Conservation (phyloP, 2,797 vertebrate genomes). For the Helarctos malayanus region DNA sequence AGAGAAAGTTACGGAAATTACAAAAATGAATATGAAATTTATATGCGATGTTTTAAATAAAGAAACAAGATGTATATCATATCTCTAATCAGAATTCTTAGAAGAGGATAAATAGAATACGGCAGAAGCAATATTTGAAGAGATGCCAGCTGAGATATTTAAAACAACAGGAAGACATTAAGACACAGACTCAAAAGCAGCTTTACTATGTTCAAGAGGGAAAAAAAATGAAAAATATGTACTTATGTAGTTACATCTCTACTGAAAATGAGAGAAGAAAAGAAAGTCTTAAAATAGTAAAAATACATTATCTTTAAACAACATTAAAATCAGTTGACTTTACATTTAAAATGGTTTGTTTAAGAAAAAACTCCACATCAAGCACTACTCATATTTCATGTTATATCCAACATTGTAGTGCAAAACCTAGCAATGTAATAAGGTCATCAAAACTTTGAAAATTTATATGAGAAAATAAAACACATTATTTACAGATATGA, state of each 20-base stretch:
- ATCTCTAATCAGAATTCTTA: background rate
- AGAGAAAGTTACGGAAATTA: background rate
- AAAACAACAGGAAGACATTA: background rate
- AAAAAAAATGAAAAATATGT: background rate
- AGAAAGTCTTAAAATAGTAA: background rate
- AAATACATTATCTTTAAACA: background rate
- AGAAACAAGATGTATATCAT: background rate
- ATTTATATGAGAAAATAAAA: background rate
- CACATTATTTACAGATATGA: background rate
- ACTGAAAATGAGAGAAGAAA: background rate
- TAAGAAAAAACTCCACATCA: background rate
- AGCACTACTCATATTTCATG: background rate
- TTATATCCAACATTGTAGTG: background rate
- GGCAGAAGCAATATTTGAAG: background rate
- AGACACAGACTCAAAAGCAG: background rate
- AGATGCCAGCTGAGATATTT: background rate
- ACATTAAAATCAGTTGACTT: background rate
- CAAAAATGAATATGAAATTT: background rate
- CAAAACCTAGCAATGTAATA: background rate
- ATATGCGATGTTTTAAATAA: background rate
- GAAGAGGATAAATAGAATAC: background rate
- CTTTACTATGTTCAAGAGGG: background rate
- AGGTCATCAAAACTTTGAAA: background rate
- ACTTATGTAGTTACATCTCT: background rate
- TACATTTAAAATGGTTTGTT: background rate